phyloP scores from a whole-genome alignment of 2,797 vertebrate species.

The Hipposideros larvatus region DNA sequence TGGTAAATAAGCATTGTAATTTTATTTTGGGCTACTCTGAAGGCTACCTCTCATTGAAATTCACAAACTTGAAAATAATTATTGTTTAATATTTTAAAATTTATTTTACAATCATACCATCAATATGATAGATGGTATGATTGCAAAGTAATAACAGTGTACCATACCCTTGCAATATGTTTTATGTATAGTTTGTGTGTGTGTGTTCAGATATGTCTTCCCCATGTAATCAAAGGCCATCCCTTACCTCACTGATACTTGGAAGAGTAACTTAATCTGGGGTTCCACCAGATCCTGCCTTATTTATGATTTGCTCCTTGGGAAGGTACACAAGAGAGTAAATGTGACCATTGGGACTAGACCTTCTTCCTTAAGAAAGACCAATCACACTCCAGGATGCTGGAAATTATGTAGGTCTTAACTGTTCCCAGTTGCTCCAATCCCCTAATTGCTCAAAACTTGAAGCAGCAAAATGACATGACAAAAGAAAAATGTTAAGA shows the following conservation, averaged over 20 bases:
- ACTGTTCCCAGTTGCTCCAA: conserved; percentile 38
- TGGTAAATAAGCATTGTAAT: neutral
- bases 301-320: conserved; percentile 19
- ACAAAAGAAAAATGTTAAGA: neutral
- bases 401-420: neutral
- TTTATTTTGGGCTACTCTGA: conserved; percentile 11
- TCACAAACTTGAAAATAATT: conserved; percentile 36
- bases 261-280: neutral
- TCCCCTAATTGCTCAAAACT: conserved; percentile 13
- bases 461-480: neutral
- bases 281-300: neutral
- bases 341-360: neutral
- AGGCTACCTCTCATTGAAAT: neutral
- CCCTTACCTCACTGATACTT: neutral
- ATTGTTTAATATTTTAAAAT: neutral
- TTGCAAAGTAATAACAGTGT: neutral
- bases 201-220: neutral
- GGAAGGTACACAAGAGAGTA: conserved; percentile 27
- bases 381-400: neutral
- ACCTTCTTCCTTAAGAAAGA: conserved; percentile 44
- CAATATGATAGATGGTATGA: neutral
- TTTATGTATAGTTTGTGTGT: neutral
- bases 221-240: neutral
- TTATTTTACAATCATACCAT: neutral
- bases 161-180: neutral